Base-by-base conservation (phyloP, 2,113 vertebrate genomes). In the Hiodon tergisus region DNA sequence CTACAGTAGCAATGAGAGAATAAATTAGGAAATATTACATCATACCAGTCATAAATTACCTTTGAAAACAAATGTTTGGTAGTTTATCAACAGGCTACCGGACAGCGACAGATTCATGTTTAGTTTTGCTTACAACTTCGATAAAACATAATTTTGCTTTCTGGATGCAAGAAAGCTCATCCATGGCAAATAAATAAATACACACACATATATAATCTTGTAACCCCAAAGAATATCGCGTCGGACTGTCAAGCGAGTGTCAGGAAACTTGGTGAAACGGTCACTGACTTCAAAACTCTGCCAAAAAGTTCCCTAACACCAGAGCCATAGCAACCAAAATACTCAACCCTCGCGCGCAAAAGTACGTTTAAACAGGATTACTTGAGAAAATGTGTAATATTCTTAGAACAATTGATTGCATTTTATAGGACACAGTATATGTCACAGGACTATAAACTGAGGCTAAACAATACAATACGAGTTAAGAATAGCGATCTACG, bases 311-410 rank as follows among this genome's bases (percentile, higher is more conserved):
- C 62, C 70, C 52, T 8, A 72, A 66, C 53, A 77, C 10, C 52
- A 77, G 17, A 58, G 11, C 69, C 76, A 72, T 59, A 61, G 76
- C 69, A 77, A 72, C 69, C 14, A 14, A 72, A 67, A 71, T 14
- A 72, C 69, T 54, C 76, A 54, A 72, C 61, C 66, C 61, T 16
- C 63, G 5, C 16, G 57, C 55, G 50, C 14, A 69, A 69, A 69
- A 48, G 46, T 31, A 52, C 48, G 63, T 66, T 66, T 11, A 72
- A 57, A 67, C 54, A 48, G 53, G 54, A 47, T 31, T 6, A 66
- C 9, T 3, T 6, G 16, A 73, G 50, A 2, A 59, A 68, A 74
- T 4, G n/a, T 31, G 51, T 11, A 11, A n/a, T 61, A 70, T 47
- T n/a, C 67, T 76, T 69, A 53, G 58, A 59, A 58, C 16, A 48